Conservation (phyloP, 2,888 invertebrate genomes). For the Thalpophila matura region DNA sequence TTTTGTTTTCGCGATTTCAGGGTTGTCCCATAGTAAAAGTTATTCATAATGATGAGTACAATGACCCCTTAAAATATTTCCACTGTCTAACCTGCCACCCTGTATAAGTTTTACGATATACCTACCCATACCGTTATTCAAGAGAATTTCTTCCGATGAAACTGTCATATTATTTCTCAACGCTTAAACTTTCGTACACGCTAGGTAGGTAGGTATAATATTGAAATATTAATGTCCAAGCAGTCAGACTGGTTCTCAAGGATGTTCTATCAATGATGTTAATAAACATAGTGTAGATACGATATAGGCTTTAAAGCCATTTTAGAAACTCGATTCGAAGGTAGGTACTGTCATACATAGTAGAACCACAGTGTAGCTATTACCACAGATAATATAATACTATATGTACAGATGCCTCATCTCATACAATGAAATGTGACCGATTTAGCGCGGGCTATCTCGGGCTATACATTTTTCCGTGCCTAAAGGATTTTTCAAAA, state of each 20-base stretch:
- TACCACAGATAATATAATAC: no score
- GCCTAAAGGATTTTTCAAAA: no score
- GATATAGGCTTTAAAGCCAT: constrained; percentile 13
- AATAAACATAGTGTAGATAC: constrained; percentile 28
- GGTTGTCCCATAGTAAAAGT: no score
- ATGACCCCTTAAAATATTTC: no score
- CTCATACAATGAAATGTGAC: no score
- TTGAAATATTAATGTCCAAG: constrained; percentile 47
- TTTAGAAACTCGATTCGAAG: constrained; percentile 27
- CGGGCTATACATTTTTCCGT: no score
- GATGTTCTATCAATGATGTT: constrained; percentile 52
- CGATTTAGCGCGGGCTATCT: no score
- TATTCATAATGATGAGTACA: no score
- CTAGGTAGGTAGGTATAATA: no score
- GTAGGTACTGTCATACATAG: not conserved
- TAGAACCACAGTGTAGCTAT: not conserved
- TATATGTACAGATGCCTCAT: no score
- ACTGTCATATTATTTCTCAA: constrained; percentile 26
- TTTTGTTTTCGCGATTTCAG: no score
- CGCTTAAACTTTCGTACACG: constrained; percentile 42
- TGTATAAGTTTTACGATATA: not conserved
- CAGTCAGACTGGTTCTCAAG: constrained; percentile 60
- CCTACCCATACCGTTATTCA: constrained; percentile 7
- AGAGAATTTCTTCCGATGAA: constrained; percentile 26
- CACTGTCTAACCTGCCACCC: no score